Conservation (phyloP, 2,888 invertebrate species). For the Lithophane leautieri region DNA sequence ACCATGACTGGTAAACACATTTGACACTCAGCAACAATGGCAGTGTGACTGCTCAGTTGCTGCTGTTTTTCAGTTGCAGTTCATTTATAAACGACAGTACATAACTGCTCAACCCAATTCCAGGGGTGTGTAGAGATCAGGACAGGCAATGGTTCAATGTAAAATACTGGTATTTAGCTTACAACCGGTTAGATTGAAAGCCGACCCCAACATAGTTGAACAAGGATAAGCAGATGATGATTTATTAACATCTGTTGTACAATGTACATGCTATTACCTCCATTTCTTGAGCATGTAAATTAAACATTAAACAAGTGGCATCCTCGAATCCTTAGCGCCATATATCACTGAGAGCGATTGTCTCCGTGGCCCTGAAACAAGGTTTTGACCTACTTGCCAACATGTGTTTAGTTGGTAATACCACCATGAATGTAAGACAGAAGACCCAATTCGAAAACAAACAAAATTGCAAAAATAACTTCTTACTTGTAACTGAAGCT, state of each 20-base stretch:
- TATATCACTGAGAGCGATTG: conserved; percentile 53
- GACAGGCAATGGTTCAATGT: too few relatives aligned
- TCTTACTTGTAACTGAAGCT: too few relatives aligned
- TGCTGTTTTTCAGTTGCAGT: too few relatives aligned
- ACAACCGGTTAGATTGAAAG: neutral
- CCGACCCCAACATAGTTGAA: neutral
- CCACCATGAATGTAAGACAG: neutral
- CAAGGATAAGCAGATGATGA: neutral
- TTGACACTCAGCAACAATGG: neutral
- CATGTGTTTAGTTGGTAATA: conserved; percentile 58
- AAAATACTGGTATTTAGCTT: neutral
- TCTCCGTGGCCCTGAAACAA: conserved; percentile 53
- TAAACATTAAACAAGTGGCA: conserved; percentile 13
- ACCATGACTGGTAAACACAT: neutral
- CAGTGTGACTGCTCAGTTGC: too few relatives aligned
- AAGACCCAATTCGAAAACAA: neutral
- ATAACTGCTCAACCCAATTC: neutral
- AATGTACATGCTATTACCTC: neutral
- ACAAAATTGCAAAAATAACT: neutral
- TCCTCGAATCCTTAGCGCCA: conserved; percentile 34
- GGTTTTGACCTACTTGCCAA: conserved; percentile 64
- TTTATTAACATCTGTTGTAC: neutral
- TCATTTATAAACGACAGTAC: too few relatives aligned
- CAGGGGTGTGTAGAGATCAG: neutral
- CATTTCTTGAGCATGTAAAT: conserved; percentile 22